Conservation (phyloP, 1,140 invertebrate genomes). For the Planococcus citri region DNA sequence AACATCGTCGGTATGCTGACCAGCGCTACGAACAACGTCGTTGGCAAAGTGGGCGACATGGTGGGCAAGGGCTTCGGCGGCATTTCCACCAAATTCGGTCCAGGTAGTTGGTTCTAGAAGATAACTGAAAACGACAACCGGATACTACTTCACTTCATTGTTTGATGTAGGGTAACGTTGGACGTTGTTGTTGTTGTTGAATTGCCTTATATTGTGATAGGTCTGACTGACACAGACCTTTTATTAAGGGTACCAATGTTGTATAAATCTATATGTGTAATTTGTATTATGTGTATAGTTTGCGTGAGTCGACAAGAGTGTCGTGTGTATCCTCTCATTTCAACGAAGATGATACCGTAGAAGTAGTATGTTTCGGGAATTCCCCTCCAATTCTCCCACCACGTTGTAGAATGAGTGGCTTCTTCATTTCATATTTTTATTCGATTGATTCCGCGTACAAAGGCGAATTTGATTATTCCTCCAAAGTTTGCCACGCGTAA, state of each 20-base stretch:
- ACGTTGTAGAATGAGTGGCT: no score
- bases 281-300: no score
- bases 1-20: conserved; percentile 52
- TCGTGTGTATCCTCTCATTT: no score
- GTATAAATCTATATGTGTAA: no score
- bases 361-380: no score
- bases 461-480: no score
- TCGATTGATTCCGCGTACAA: no score
- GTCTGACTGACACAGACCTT: conserved; percentile 1
- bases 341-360: no score
- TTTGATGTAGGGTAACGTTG: not conserved
- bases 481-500: no score
- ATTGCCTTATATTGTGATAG: not conserved
- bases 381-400: no score
- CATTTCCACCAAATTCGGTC: conserved; percentile 28
- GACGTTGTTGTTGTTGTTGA: not conserved
- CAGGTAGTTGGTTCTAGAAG: conserved; percentile 30
- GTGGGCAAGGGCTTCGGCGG: conserved; percentile 48
- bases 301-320: no score
- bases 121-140: not conserved
- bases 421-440: no score
- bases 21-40: conserved; percentile 59
- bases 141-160: not conserved
- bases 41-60: conserved; percentile 64
- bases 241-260: not conserved